Conservation (phyloP, 2,888 invertebrate genomes). For the Heliconius sara region DNA sequence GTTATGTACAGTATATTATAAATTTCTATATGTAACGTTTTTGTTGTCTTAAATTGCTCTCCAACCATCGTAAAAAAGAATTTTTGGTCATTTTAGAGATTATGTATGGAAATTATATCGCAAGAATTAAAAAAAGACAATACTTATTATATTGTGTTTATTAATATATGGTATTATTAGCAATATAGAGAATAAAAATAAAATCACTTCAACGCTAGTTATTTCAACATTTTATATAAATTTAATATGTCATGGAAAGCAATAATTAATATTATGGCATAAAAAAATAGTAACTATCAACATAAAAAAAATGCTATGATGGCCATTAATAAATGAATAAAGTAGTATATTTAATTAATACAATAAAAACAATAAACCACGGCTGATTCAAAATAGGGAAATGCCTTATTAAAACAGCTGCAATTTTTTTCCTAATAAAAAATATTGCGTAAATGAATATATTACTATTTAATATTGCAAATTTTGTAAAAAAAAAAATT, state of each 20-base stretch:
- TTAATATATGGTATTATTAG: constrained; percentile 12
- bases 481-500: neutral
- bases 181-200: neutral
- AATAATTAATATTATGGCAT: constrained; percentile 3
- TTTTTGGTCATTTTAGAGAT: neutral
- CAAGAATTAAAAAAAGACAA: neutral
- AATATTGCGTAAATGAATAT: neutral
- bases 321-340: constrained; percentile 18
- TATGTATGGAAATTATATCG: neutral
- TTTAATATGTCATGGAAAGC: constrained; percentile 16
- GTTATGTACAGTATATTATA: constrained; percentile 82
- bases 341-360: constrained; percentile 28
- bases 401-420: neutral
- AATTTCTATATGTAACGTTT: constrained; percentile 85
- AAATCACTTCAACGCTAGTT: neutral
- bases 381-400: constrained; percentile 31
- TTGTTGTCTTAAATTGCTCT: constrained; percentile 84
- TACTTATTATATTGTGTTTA: neutral
- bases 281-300: neutral
- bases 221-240: constrained; percentile 4
- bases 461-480: neutral
- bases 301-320: constrained; percentile 28
- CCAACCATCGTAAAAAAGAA: constrained; percentile 57
- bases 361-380: constrained; percentile 28
- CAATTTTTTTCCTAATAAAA: neutral